Percentiles rank a stretch among this genome's conserved stretches.
phyloP scores from a whole-genome alignment of 2,888 invertebrate species.

The Lamellibrachia columna region DNA sequence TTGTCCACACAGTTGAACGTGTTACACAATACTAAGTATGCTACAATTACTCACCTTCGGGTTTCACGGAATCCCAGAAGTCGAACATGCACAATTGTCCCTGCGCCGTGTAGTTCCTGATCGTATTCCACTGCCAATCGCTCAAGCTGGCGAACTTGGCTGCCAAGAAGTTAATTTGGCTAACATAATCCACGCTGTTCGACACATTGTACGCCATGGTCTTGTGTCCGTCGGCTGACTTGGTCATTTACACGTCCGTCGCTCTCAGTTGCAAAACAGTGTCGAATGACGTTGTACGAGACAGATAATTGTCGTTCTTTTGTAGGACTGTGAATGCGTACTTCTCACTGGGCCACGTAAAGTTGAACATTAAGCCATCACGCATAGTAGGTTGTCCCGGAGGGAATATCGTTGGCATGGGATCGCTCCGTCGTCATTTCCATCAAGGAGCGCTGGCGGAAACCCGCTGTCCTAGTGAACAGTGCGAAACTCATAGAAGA shows the following conservation, averaged over 20 bases:
- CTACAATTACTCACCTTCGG: background rate
- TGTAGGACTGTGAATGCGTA: background rate
- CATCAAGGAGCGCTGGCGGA: background rate
- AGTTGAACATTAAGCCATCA: background rate
- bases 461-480: background rate
- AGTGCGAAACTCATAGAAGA: background rate
- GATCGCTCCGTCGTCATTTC: background rate
- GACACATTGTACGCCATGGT: background rate
- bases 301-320: background rate
- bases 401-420: background rate
- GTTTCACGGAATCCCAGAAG: background rate
- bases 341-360: background rate
- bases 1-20: background rate
- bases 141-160: background rate
- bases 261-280: background rate
- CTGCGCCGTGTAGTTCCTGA: background rate
- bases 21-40: background rate
- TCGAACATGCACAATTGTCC: background rate
- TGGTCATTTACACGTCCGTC: background rate
- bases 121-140: constrained; percentile 16
- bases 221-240: background rate
- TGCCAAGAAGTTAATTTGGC: background rate
- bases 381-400: background rate
- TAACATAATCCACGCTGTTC: background rate
- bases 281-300: background rate